Evolutionary conservation across 64 coral and sea anemone species (phyloP), one percentile per base, ranked within the genome.

Genomic region (Platygyra sinensis): DNA sequence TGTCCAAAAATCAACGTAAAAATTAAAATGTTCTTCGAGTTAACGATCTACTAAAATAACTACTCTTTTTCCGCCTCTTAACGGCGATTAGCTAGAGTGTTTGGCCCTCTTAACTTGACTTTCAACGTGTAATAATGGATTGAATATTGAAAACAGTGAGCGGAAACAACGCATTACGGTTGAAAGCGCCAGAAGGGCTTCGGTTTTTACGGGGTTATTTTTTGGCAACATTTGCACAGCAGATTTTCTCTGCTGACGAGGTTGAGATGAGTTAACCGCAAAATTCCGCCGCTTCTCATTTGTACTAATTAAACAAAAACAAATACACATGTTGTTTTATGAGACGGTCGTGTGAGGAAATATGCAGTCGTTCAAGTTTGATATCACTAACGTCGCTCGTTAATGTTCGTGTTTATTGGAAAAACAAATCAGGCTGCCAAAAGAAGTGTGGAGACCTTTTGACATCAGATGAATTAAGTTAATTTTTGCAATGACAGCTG

Each of bases 301-400:
- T 22, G 4, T 24, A 24, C 25, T 46, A 46, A 11, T 25, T 27
- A 69, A 69, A 69, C 20, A 69, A 69, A 69, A 25, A 69, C 25
- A 69, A 69, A 27, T 69, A 69, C 65, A 69, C 65, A 69, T 25
- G 49, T 79, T 79, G 38, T 79, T 55, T 79, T 79, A 55, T 79
- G 76, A 54, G 25, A 51, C 76, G n/a, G 51, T 50, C 24, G 42
- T n/a, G n/a, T 50, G 76, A 22, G 10, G 28, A 6, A 54, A 4
- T 55, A 28, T n/a, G 25, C 27, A 22, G 5, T 49, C 6, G 4
- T 22, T n/a, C n/a, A n/a, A n/a, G n/a, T n/a, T 31, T 38, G 32
- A 69, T 24, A 28, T 25, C 65, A 69, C 6, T n/a, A 10, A 51
- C 22, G 27, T 55, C n/a, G 49, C 10, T 25, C 5, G 55, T 10